Evolutionary conservation across 92 coral and sea anemone species (phyloP), one percentile per base, ranked within the genome.

Genomic region (Paragorgia papillata): DNA sequence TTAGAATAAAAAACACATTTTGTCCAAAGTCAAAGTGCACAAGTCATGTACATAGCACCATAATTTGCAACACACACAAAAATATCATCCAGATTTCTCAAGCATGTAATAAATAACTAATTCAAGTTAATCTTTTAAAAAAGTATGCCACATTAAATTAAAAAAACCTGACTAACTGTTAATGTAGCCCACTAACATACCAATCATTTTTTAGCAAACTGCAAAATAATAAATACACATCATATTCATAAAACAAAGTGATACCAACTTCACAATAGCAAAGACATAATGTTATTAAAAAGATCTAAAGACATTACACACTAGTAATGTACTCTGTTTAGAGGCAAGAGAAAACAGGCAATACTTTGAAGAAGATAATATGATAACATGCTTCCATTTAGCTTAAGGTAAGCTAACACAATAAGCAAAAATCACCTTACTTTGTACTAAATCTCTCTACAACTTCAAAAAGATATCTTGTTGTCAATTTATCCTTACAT

Each of bases 311-410:
- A 20, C 27, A 32, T 55, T 0, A 71, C 51, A 51, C 13, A n/a
- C 7, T 27, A 17, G 53, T 20, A 71, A 31, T 13, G 7, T 39
- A 28, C 41, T 51, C 21, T 18, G 78, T 17, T 71, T 51, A 31
- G 3, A 24, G 37, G 26, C 31, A 71, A 40, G 35, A 53, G 78
- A 71, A 71, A 71, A 71, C 78, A 71, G 78, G 49, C 22, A 18
- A 13, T 13, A 31, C 30, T 46, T 68, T 21, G 53, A 19, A 31
- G 75, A 21, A 68, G 75, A 68, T 21, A 39, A 71, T 48, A 69
- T 51, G 78, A 53, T 71, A 32, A 56, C 13, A 37, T 51, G 39
- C 33, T 69, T 12, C 57, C 26, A n/a, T 67, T 43, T 32, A 22
- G 29, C 74, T 51, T 13, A 51, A 12, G 7, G 22, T 6, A 19